Evolutionary conservation across 2,113 vertebrate species (phyloP).

Genomic region (Struthidea cinerea): DNA sequence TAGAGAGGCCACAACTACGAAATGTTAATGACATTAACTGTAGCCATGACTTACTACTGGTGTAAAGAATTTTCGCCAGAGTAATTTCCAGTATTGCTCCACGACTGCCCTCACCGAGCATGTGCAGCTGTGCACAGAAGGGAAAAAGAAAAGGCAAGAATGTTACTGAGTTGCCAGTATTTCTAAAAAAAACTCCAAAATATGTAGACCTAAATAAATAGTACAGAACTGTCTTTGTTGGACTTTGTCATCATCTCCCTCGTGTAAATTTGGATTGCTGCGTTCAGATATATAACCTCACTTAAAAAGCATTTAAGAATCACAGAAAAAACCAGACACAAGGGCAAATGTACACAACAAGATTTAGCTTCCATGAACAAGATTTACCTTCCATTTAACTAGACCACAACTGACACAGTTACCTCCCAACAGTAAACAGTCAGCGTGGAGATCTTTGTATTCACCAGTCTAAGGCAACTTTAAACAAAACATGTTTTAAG

Average conservation of each 20-base stretch:
- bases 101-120: constrained; percentile 90
- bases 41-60: constrained; percentile 79
- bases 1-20: neutral
- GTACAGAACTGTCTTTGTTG: neutral
- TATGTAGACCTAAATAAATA: neutral
- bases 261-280: neutral
- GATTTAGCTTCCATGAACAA: neutral
- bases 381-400: neutral
- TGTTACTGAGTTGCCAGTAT: neutral
- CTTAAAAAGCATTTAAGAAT: neutral
- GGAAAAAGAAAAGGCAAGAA: neutral
- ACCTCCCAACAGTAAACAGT: neutral
- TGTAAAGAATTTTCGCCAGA: constrained; percentile 85
- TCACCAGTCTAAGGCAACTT: neutral
- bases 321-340: neutral
- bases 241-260: neutral
- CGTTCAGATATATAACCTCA: neutral
- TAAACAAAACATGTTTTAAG: neutral
- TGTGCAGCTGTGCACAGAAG: constrained; percentile 82
- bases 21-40: neutral
- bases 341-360: neutral
- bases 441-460: neutral
- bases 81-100: constrained; percentile 89
- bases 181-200: neutral
- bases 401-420: neutral